Evolutionary conservation across 2,797 vertebrate species (phyloP).

Genomic region (Streptopelia turtur): DNA sequence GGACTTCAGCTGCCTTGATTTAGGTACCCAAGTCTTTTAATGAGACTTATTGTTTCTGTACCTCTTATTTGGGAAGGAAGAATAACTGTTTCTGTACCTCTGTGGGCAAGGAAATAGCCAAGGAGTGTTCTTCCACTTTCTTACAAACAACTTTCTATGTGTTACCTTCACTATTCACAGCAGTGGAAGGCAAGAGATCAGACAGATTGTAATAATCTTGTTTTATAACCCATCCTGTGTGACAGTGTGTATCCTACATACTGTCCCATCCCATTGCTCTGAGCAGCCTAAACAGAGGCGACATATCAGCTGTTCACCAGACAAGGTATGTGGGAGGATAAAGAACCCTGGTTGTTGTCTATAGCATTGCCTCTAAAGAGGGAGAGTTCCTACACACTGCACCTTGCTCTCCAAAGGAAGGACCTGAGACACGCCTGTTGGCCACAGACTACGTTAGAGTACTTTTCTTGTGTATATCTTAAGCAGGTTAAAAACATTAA

Average conservation of each 20-base stretch:
- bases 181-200: neutral
- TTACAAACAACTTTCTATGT: neutral
- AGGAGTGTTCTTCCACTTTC: neutral
- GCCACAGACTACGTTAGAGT: neutral
- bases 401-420: neutral
- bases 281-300: neutral
- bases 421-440: neutral
- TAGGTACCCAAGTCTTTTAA: neutral
- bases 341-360: neutral
- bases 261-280: neutral
- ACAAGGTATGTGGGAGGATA: too few species aligned
- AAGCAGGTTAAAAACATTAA: neutral
- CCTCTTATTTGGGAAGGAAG: neutral
- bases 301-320: neutral
- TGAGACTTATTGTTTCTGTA: neutral
- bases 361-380: neutral
- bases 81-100: neutral
- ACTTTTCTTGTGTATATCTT: neutral
- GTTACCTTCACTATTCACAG: neutral
- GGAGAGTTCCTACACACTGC: neutral
- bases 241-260: neutral
- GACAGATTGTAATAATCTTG: neutral
- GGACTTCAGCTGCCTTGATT: neutral
- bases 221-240: neutral
- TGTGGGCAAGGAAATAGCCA: neutral